Conservation (phyloP, 2,888 invertebrate genomes). For the Dicroscelio sp. region DNA sequence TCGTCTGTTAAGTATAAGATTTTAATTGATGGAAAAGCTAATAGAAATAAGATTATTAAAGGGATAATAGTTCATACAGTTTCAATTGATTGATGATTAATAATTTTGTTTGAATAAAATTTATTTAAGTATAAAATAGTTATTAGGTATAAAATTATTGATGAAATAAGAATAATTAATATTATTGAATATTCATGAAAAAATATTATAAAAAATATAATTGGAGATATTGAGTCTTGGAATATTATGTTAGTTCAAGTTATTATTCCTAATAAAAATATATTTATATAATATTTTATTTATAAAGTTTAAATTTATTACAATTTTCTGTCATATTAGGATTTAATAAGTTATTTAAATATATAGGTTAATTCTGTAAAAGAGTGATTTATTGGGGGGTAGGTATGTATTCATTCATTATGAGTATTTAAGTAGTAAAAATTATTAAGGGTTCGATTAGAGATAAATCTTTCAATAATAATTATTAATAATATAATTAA, state of each 20-base stretch:
- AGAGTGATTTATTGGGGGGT: conserved; percentile 43
- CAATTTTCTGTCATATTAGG: conserved; percentile 93
- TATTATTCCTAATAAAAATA: conserved; percentile 93
- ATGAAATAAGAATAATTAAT: conserved; percentile 93
- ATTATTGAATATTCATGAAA: conserved; percentile 93
- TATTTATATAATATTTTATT: conserved; percentile 92
- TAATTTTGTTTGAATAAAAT: conserved; percentile 92
- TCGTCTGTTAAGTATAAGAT: conserved; percentile 93
- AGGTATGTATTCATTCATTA: conserved; percentile 4
- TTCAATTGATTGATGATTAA: conserved; percentile 93
- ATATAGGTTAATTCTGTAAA: no score
- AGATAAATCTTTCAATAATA: conserved; percentile 93
- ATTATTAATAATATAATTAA: conserved; percentile 93
- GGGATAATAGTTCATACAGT: conserved; percentile 93
- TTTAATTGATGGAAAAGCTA: conserved; percentile 93
- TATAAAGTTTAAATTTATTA: conserved; percentile 94
- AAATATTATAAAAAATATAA: conserved; percentile 94
- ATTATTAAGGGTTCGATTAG: conserved; percentile 91
- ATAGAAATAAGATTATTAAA: conserved; percentile 93
- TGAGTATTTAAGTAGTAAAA: conserved; percentile 88
- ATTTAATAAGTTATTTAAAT: conserved; percentile 58
- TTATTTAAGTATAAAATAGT: conserved; percentile 92
- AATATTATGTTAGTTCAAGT: conserved; percentile 86
- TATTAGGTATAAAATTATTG: conserved; percentile 93
- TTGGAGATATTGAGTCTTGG: conserved; percentile 93